Percentiles rank a stretch among this genome's conserved stretches.
Evolutionary conservation across 2,888 invertebrate species (phyloP).

Genomic region (Argyra leucocephala): DNA sequence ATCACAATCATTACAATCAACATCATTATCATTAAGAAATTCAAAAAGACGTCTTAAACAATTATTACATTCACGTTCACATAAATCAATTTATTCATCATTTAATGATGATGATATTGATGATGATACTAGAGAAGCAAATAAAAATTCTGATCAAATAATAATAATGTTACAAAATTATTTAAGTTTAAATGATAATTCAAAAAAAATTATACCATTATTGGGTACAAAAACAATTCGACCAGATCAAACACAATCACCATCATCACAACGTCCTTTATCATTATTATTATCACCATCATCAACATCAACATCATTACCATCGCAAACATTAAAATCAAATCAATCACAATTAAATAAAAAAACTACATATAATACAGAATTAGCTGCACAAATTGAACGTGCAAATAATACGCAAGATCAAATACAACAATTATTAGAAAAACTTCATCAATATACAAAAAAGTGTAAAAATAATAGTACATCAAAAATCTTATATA

Average conservation of each 20-base stretch:
- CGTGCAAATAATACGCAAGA: background rate
- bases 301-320: background rate
- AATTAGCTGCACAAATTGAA: background rate
- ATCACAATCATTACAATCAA: too few relatives aligned
- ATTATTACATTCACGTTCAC: slow-evolving; percentile 27
- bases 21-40: too few relatives aligned
- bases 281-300: background rate
- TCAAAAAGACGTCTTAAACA: slow-evolving; percentile 30
- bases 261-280: slow-evolving; percentile 35
- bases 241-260: slow-evolving; percentile 37
- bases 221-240: slow-evolving; percentile 35
- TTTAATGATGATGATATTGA: slow-evolving; percentile 20
- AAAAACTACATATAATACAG: background rate
- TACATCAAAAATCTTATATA: background rate
- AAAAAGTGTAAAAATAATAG: background rate
- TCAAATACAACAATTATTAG: slow-evolving; percentile 25
- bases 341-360: background rate
- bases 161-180: slow-evolving; percentile 33
- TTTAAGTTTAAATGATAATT: slow-evolving; percentile 31
- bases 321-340: background rate
- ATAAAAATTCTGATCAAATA: slow-evolving; percentile 29
- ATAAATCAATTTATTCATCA: slow-evolving; percentile 20
- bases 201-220: slow-evolving; percentile 34
- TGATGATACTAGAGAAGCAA: slow-evolving; percentile 23
- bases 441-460: slow-evolving; percentile 26